phyloP scores from a whole-genome alignment of 1,140 invertebrate genomes.

The honey bee (Apis mellifera) region Amel_HAv3.1 CM009937.2:5648501-5649000 shows the following conservation, averaged over 20 bases:
- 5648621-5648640: too few relatives aligned
- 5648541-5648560: too few relatives aligned
- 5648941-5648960: too few relatives aligned
- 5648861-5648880: slow-evolving; percentile 74
- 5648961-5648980: background rate
- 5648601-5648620: too few relatives aligned
- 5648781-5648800: slow-evolving; percentile 69
- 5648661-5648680: too few relatives aligned
- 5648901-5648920: slow-evolving; percentile 18
- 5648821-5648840: slow-evolving; percentile 62
- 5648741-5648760: slow-evolving; percentile 38
- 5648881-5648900: slow-evolving; percentile 4
- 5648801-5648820: slow-evolving; percentile 79
- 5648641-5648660: too few relatives aligned
- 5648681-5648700: too few relatives aligned
- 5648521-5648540: too few relatives aligned
- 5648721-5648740: slow-evolving; percentile 67
- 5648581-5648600: too few relatives aligned
- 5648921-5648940: background rate
- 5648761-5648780: slow-evolving; percentile 73
- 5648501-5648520: too few relatives aligned
- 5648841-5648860: slow-evolving; percentile 43
- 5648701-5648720: slow-evolving; percentile 75
- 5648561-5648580: too few relatives aligned
- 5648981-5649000: slow-evolving; percentile 30